Evolutionary conservation across 2,113 vertebrate genomes (phyloP).

Genomic region (Accipiter cooperii): DNA sequence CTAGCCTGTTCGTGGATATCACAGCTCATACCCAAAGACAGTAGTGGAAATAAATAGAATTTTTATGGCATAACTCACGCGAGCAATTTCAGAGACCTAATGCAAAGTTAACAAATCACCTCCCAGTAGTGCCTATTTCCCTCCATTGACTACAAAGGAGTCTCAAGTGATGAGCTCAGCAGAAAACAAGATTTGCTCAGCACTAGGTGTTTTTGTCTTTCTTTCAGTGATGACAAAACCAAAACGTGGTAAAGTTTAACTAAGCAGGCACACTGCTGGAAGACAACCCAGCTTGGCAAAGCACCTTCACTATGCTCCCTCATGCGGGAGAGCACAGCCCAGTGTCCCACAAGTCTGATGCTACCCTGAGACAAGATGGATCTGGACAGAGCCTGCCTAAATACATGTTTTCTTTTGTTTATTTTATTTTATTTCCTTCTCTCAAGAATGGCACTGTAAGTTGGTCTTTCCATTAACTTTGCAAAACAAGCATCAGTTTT

Average conservation of each 20-base stretch:
- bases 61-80: background rate
- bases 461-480: background rate
- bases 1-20: background rate
- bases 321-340: rapidly evolving
- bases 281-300: background rate
- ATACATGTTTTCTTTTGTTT: background rate
- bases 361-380: background rate
- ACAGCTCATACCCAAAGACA: background rate
- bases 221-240: background rate
- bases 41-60: background rate
- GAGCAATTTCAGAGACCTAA: background rate
- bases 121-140: background rate
- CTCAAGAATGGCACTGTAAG: background rate
- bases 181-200: background rate
- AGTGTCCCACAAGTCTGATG: background rate
- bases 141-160: background rate
- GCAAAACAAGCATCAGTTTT: slow-evolving; percentile 9
- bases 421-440: rapidly evolving
- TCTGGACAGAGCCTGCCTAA: background rate
- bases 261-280: background rate
- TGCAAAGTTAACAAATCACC: background rate
- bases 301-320: background rate
- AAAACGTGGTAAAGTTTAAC: background rate
- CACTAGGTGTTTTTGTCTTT: background rate
- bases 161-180: background rate